These are phyloP conservation scores for Ahaetulla prasina DNA, from an alignment of 2,113 vertebrate species.

Conservation along the genomic window DNA sequence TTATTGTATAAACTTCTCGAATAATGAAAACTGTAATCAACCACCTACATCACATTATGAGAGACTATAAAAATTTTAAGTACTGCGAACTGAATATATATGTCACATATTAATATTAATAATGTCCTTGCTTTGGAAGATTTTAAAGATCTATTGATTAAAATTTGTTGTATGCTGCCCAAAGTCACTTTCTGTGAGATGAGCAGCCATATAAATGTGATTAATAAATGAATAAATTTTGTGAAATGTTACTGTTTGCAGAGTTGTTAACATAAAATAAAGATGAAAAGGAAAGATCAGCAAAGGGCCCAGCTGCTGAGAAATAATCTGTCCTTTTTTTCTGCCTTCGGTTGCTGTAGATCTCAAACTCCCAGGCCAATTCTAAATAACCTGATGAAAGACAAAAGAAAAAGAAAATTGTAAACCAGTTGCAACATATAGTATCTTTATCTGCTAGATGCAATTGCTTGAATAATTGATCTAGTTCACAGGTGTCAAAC, in stretches of 20 bases:
- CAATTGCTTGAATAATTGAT: not conserved
- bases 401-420: not conserved
- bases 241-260: not conserved
- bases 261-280: not conserved
- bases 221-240: not conserved
- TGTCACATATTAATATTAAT: not conserved
- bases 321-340: not conserved
- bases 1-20: not conserved
- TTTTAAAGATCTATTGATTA: not conserved
- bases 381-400: not conserved
- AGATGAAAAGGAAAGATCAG: not conserved
- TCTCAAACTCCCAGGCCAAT: not conserved
- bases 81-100: not conserved
- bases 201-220: not conserved
- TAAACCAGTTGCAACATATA: not conserved
- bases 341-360: not conserved
- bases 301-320: not conserved
- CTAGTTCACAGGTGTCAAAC: too few relatives aligned
- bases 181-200: not conserved
- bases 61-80: not conserved
- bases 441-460: not conserved
- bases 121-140: not conserved
- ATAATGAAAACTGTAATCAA: not conserved
- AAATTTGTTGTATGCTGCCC: not conserved
- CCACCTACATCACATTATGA: not conserved